Base-by-base conservation (phyloP, 2,888 invertebrate species). In the Caenorhabditis sp. region DNA sequence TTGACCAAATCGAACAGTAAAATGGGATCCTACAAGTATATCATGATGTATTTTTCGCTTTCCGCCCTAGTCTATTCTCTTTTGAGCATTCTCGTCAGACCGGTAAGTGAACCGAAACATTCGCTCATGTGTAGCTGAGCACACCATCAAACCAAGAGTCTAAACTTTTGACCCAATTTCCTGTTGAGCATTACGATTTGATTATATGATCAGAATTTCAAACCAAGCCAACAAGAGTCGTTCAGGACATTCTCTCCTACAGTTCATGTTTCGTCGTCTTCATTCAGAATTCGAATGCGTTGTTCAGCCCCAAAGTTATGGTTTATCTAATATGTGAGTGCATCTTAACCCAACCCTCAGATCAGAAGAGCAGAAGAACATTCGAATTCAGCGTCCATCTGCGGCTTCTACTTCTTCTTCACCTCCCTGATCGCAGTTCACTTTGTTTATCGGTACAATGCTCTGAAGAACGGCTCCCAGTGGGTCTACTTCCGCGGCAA, bases 11-110 rank as follows among this genome's bases (percentile, higher is more conserved):
- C 65, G 2, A 65, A 65, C 37, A 55, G 37, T 17, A 65, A 65
- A 35, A 65, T 65, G 65, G 65, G 65, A 3, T 30, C 55, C n/a
- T 65, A 65, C 53, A 65, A 65, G 55, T 65, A 65, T 39, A 65
- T 65, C 15, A 65, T 65, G 65, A 65, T 65, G 55, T 65, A 65
- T 35, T 39, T 65, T n/a, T 65, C 65, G 2, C 7, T 55, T 5
- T 65, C 65, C 30, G 65, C 65, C 0, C 17, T 65, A 2, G 17
- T 45, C 32, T 65, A 65, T 27, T 65, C 65, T 2, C 3, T 65
- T 5, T 24, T 65, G 13, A 55, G 55, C 32, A 9, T 65, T 15
- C 45, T 55, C 39, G 65, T 65, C 17, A 43, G 65, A 46, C 65
- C 65, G 6, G 65, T 65, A 24, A 55, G 65, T 65, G 3, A 22